Percentiles rank a stretch among this genome's conserved stretches.
phyloP scores from a whole-genome alignment of 2,797 vertebrate species.

The Heterohyrax brucei region DNA sequence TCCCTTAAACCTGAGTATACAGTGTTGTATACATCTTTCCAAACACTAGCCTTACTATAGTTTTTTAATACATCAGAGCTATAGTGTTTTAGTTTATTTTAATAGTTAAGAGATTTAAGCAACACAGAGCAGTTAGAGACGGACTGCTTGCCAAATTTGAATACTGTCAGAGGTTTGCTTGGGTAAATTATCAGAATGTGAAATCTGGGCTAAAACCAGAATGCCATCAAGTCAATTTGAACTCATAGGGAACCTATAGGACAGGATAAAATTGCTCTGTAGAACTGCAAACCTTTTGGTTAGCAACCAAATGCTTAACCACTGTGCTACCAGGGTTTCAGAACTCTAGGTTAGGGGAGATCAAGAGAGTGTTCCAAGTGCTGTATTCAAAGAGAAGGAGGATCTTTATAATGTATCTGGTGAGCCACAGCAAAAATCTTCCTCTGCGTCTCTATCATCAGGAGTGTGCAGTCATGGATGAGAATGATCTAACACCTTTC shows the following conservation, averaged over 20 bases:
- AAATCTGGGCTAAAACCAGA: neutral
- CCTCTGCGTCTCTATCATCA: neutral
- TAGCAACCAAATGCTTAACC: no score
- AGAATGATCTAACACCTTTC: neutral
- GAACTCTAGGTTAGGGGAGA: neutral
- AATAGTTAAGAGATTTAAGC: neutral
- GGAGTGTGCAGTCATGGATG: neutral
- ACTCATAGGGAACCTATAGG: no score
- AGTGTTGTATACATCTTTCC: neutral
- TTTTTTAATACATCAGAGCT: neutral
- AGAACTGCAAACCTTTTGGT: no score
- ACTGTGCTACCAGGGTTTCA: no score
- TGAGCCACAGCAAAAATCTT: neutral
- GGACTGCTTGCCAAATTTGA: neutral
- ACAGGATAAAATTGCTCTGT: no score
- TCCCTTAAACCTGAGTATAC: neutral
- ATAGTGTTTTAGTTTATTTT: neutral
- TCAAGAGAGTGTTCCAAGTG: no score
- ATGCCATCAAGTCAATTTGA: no score
- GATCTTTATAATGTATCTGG: neutral
- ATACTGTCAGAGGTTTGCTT: neutral
- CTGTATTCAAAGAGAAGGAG: neutral
- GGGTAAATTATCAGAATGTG: neutral
- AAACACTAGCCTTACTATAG: neutral
- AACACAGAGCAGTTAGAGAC: neutral